Conservation (phyloP, 2,113 vertebrate species). For the Tychaedon coryphoeus region DNA sequence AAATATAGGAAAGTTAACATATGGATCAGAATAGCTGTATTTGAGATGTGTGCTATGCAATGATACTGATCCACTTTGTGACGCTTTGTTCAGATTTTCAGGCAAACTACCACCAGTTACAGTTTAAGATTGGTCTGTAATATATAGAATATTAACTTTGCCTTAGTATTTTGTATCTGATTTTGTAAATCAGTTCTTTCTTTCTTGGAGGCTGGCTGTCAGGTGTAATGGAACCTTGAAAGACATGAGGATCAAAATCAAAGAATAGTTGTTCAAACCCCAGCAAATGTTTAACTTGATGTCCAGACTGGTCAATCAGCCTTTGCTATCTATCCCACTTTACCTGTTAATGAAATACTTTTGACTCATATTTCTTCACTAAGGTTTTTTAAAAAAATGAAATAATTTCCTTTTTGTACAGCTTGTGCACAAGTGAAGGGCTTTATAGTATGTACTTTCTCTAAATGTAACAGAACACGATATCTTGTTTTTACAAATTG, state of each 20-base stretch:
- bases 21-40: not conserved
- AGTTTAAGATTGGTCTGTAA: not conserved
- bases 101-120: not conserved
- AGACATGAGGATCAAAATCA: not conserved
- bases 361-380: not conserved
- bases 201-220: not conserved
- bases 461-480: not conserved
- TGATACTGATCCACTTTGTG: not conserved
- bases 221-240: not conserved
- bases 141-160: not conserved
- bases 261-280: not conserved
- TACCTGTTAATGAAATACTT: not conserved
- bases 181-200: not conserved
- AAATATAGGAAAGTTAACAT: not conserved
- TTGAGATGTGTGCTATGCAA: not conserved
- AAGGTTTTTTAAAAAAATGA: not conserved
- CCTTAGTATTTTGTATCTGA: not conserved
- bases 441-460: not conserved
- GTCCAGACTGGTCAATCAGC: not conserved
- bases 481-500: not conserved
- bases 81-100: not conserved
- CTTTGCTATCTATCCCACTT: not conserved
- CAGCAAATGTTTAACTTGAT: not conserved
- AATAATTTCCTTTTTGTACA: not conserved
- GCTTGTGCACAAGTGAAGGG: not conserved